These are phyloP conservation scores for Stichopus horrens DNA, from an alignment of 53 echinoderm and acorn worm genomes.

Conservation along the genomic window DNA sequence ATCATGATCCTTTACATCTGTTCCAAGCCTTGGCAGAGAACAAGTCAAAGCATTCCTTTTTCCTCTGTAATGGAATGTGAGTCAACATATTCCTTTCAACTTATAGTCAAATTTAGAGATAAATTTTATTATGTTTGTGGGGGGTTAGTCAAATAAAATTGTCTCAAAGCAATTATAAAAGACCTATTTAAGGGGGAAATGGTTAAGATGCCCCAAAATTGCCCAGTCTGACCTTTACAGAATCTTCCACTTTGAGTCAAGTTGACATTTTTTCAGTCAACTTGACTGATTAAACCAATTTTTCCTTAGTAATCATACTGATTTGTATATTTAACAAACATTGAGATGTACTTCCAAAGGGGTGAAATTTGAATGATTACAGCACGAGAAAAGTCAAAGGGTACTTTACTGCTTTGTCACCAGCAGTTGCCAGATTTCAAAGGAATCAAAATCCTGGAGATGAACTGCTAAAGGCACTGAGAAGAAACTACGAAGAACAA, in stretches of 20 bases:
- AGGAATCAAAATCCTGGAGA: background rate
- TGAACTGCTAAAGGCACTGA: background rate
- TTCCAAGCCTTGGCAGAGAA: background rate
- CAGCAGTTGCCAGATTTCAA: background rate
- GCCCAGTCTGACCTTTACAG: too few species aligned
- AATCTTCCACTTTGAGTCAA: too few species aligned
- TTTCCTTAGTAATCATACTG: background rate
- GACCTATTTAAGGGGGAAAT: too few species aligned
- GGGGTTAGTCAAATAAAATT: too few species aligned
- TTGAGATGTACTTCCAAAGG: background rate
- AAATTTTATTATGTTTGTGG: too few species aligned
- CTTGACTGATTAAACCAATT: background rate
- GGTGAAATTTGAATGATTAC: too few species aligned
- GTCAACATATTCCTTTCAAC: background rate
- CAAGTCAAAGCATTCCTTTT: background rate
- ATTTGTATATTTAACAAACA: background rate
- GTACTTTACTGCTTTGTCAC: background rate
- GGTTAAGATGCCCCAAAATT: too few species aligned
- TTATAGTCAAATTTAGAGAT: too few species aligned
- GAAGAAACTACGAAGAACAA: background rate
- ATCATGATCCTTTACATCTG: background rate
- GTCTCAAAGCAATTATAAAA: too few species aligned
- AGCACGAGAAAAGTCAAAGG: background rate
- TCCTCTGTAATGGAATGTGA: background rate
- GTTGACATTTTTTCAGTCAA: background rate